phyloP scores from a whole-genome alignment of 2,113 vertebrate species.

The Esox niger region DNA sequence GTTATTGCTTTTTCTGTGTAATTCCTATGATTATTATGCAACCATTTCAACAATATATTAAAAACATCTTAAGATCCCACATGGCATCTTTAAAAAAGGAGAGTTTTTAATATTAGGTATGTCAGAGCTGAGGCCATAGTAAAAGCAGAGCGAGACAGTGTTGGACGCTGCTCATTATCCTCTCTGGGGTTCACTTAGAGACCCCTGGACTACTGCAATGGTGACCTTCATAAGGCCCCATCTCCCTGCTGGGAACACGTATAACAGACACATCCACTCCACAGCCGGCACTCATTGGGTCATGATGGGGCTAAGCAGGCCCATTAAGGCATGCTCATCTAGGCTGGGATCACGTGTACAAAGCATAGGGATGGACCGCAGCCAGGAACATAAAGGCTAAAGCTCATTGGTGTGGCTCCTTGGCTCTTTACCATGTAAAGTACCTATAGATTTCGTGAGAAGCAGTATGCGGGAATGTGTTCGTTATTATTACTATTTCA shows the following conservation, averaged over 20 bases:
- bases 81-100: no score
- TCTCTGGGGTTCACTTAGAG: slow-evolving; percentile 71
- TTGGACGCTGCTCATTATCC: slow-evolving; percentile 67
- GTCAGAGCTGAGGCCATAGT: slow-evolving; percentile 43
- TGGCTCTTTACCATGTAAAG: slow-evolving; percentile 26
- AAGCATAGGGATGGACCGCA: slow-evolving; percentile 63
- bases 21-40: no score
- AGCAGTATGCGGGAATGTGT: background rate
- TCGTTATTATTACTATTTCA: background rate
- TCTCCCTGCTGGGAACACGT: slow-evolving; percentile 73
- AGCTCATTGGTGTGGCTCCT: slow-evolving; percentile 19
- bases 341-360: slow-evolving; percentile 68
- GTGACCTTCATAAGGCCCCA: slow-evolving; percentile 75
- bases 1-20: no score
- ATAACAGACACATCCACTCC: slow-evolving; percentile 69
- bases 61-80: no score
- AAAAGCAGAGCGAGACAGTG: slow-evolving; percentile 59
- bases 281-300: slow-evolving; percentile 75
- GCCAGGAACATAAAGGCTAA: slow-evolving; percentile 52
- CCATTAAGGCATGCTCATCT: slow-evolving; percentile 77
- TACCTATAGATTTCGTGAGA: background rate
- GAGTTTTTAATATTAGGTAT: no score
- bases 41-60: no score
- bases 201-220: slow-evolving; percentile 71
- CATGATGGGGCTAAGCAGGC: slow-evolving; percentile 78